Evolutionary conservation across 2,888 invertebrate species (phyloP), one percentile per base, ranked within the genome.

Genomic region (Campoletis raptor): DNA sequence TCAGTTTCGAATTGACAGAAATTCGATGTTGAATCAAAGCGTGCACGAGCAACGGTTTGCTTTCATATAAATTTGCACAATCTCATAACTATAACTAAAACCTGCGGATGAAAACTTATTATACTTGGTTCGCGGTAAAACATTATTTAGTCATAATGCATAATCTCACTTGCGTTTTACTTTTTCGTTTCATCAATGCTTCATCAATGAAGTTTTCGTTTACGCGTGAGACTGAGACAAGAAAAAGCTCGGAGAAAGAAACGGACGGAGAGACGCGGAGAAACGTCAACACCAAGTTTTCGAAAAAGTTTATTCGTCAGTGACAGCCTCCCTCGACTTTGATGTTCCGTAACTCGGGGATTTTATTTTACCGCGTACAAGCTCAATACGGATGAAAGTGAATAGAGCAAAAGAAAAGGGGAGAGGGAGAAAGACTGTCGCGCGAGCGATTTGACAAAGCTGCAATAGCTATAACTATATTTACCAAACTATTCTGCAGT

Each of bases 341-440:
- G 76, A 64, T 52, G 77, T 67, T 74, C 45, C 81, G 67, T 83
- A 74, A 74, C 78, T 81, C 74, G 69, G 36, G 36, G 67, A 42
- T 70, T 84, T 83, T 81, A 69, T 83, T 86, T 86, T 83, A 81
- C 61, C 76, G 57, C 76, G 77, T 57, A 74, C 77, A 78, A 72
- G 66, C 80, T 69, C 61, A 72, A 48, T 76, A 36, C 37, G 15
- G 21, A 48, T 18, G 66, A 30, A 61, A 70, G 66, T n/a, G 24
- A 24, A 66, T 66, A 67, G 57, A 66, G 42, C 5, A 15, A 37
- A 30, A 57, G 61, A 54, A 30, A 30, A 36, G 7, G n/a, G 21
- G 48, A 10, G n/a, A 15, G 73, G 48, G 73, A 54, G 21, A 54
- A 45, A 18, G 15, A 66, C 64, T 36, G 66, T 54, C 42, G 30